Conservation (phyloP, 2,888 invertebrate genomes). For the Carterocephalus palaemon region DNA sequence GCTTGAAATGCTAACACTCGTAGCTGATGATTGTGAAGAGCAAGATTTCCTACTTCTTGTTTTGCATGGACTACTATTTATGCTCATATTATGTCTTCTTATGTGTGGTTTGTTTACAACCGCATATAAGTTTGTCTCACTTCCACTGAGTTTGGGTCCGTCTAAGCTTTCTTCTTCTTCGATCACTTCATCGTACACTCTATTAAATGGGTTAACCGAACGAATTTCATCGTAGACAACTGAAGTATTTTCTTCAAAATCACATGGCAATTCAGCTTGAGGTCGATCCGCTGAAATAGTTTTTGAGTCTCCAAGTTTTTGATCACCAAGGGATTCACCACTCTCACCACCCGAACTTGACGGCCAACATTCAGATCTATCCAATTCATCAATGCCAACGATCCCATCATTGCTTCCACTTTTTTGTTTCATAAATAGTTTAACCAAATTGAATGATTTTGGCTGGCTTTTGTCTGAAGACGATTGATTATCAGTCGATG, state of each 20-base stretch:
- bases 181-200: conserved; percentile 70
- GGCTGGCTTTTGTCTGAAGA: conserved; percentile 76
- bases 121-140: conserved; percentile 68
- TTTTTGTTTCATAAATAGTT: conserved; percentile 93
- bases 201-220: conserved; percentile 52
- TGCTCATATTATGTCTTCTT: conserved; percentile 73
- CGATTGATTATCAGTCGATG: conserved; percentile 72
- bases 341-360: conserved; percentile 82
- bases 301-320: conserved; percentile 51
- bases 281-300: conserved; percentile 50
- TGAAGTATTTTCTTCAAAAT: conserved; percentile 63
- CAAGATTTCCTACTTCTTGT: conserved; percentile 62
- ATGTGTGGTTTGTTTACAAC: conserved; percentile 69
- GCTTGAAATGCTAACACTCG: conserved; percentile 75
- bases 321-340: conserved; percentile 78
- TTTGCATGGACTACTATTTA: conserved; percentile 71
- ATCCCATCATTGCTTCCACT: conserved; percentile 89
- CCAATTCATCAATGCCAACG: conserved; percentile 86
- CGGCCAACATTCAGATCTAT: conserved; percentile 87
- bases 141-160: conserved; percentile 61
- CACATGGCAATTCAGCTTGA: conserved; percentile 77
- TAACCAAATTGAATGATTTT: conserved; percentile 89
- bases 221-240: conserved; percentile 66
- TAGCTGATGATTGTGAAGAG: conserved; percentile 73
- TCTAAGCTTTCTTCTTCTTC: conserved; percentile 70